phyloP scores from a whole-genome alignment of 2,797 vertebrate species.

The Sparidentex hasta region DNA sequence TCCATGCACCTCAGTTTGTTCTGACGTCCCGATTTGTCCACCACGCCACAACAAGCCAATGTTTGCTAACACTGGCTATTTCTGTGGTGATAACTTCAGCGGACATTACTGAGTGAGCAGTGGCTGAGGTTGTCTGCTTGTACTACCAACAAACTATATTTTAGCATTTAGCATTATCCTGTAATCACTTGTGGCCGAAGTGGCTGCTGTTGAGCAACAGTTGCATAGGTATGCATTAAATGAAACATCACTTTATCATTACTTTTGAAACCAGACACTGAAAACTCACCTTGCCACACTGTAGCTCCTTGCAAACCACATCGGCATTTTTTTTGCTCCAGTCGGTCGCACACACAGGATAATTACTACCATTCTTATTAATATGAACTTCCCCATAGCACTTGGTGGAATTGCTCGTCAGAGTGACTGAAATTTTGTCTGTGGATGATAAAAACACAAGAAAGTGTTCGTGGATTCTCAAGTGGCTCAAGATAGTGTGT shows the following conservation, averaged over 20 bases:
- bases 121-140: not conserved
- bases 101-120: not conserved
- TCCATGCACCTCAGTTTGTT: too few species aligned
- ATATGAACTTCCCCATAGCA: constrained; percentile 65
- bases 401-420: rapidly evolving
- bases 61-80: too few species aligned
- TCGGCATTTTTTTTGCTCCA: rapidly evolving
- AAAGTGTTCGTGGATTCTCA: not conserved
- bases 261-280: not conserved
- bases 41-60: too few species aligned
- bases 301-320: constrained; percentile 72
- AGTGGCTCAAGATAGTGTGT: not conserved
- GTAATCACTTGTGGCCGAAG: not conserved
- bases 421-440: constrained; percentile 43
- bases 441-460: not conserved
- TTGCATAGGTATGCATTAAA: not conserved
- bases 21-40: too few species aligned
- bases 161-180: not conserved
- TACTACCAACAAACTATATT: not conserved
- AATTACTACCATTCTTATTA: rapidly evolving
- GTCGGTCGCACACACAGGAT: constrained; percentile 16
- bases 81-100: not conserved
- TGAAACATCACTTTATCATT: not conserved
- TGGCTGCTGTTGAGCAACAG: not conserved
- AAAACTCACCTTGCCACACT: constrained; percentile 55